Conservation (phyloP, 2,888 invertebrate species). For the Orgyia antiqua region DNA sequence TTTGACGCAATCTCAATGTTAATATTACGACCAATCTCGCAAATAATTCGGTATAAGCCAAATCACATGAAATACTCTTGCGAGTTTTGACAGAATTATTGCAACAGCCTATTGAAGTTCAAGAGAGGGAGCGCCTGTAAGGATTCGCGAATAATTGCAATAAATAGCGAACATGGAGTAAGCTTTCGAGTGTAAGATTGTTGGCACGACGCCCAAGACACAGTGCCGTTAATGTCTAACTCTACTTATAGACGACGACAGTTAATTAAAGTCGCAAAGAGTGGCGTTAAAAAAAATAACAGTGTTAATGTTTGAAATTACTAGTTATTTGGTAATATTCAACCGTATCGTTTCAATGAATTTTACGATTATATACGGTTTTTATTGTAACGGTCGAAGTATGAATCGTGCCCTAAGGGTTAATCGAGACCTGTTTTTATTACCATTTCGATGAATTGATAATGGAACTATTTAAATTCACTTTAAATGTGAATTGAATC, state of each 20-base stretch:
- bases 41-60: slow-evolving; percentile 9
- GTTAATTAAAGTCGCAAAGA: slow-evolving; percentile 33
- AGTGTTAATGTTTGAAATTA: slow-evolving; percentile 9
- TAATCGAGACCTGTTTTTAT: slow-evolving; percentile 12
- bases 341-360: slow-evolving; percentile 11
- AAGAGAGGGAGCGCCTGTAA: slow-evolving; percentile 25
- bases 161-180: slow-evolving; percentile 42
- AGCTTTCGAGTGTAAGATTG: slow-evolving; percentile 31
- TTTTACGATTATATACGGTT: slow-evolving; percentile 4
- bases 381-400: slow-evolving; percentile 1
- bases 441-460: slow-evolving; percentile 13
- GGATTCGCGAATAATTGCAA: slow-evolving; percentile 52
- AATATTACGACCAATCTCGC: slow-evolving; percentile 13
- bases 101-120: slow-evolving; percentile 32
- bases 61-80: slow-evolving; percentile 8
- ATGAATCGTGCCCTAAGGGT: slow-evolving; percentile 9
- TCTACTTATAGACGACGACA: slow-evolving; percentile 34
- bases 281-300: slow-evolving; percentile 16
- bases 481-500: slow-evolving; percentile 11
- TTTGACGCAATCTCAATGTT: slow-evolving; percentile 5
- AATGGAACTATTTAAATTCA: slow-evolving; percentile 14
- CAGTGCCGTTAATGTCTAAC: slow-evolving; percentile 39
- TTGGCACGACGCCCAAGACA: slow-evolving; percentile 44
- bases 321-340: slow-evolving; percentile 5
- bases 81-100: slow-evolving; percentile 22